Evolutionary conservation across 2,888 invertebrate genomes (phyloP).

Genomic region (Drosophila hawaiiensis): DNA sequence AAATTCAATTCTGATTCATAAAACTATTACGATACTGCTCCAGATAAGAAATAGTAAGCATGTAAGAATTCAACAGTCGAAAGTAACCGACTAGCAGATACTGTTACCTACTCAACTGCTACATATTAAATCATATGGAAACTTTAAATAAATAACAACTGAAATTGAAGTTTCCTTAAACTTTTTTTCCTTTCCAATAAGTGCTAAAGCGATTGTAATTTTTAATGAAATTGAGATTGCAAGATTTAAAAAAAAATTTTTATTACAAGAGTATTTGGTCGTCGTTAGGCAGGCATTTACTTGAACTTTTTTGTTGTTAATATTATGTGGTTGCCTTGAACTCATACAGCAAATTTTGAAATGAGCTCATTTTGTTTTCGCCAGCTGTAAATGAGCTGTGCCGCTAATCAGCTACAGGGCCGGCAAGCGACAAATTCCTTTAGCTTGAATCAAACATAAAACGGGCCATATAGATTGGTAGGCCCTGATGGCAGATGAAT

Average conservation of each 20-base stretch:
- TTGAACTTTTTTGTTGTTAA: conserved; percentile 7
- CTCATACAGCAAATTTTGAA: conserved; percentile 26
- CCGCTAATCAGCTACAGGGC: conserved; percentile 43
- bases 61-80: not conserved
- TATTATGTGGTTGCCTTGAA: conserved; percentile 35
- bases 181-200: not conserved
- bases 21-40: not conserved
- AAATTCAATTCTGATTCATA: not conserved
- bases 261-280: conserved; percentile 2
- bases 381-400: conserved; percentile 36
- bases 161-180: not conserved
- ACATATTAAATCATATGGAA: not conserved
- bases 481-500: conserved; percentile 33
- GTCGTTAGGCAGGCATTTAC: not conserved
- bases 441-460: conserved; percentile 42
- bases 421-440: conserved; percentile 54
- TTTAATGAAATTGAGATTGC: not conserved
- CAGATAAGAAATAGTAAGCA: not conserved
- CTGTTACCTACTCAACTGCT: not conserved
- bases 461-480: conserved; percentile 2
- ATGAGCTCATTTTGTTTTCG: conserved; percentile 45
- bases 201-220: too few relatives aligned
- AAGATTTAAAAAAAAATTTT: not conserved
- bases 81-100: not conserved
- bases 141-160: not conserved